Evolutionary conservation across 2,113 vertebrate species (phyloP).

Genomic region (Suncus etruscus): DNA sequence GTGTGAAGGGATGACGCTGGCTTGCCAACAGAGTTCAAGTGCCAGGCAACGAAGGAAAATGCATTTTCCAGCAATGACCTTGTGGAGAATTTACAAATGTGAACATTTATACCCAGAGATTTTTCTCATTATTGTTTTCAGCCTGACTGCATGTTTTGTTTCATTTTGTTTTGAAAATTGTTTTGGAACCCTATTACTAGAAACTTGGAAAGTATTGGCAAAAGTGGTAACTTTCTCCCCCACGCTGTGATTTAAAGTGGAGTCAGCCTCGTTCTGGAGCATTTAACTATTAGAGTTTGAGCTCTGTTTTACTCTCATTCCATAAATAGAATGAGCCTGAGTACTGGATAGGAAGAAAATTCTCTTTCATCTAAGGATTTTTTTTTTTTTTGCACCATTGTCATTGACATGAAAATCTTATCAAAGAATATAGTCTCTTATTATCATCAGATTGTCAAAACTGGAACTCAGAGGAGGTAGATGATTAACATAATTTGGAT

Average conservation of each 20-base stretch:
- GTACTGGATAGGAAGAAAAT: neutral
- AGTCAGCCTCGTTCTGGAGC: constrained; percentile 19
- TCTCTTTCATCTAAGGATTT: neutral
- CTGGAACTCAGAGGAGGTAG: neutral
- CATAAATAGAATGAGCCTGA: neutral
- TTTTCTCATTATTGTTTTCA: constrained; percentile 61
- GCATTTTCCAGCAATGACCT: constrained; percentile 29
- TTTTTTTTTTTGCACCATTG: neutral
- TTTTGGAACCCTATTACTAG: constrained; percentile 47
- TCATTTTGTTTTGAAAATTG: constrained; percentile 58
- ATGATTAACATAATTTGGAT: neutral
- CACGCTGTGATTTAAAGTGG: neutral
- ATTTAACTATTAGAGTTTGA: constrained; percentile 15
- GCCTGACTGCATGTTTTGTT: constrained; percentile 51
- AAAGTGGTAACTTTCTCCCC: neutral
- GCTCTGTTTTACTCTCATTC: constrained; percentile 23
- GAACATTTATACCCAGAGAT: constrained; percentile 50
- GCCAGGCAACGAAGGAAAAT: constrained; percentile 36
- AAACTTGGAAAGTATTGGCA: constrained; percentile 37
- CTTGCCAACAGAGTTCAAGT: neutral
- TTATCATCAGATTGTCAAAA: neutral
- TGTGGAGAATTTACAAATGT: constrained; percentile 39
- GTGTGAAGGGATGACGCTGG: constrained; percentile 5
- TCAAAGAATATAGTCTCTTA: neutral
- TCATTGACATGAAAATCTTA: constrained; percentile 33